Conservation (phyloP, 2,113 vertebrate genomes). For the Rhinoptilus africanus region DNA sequence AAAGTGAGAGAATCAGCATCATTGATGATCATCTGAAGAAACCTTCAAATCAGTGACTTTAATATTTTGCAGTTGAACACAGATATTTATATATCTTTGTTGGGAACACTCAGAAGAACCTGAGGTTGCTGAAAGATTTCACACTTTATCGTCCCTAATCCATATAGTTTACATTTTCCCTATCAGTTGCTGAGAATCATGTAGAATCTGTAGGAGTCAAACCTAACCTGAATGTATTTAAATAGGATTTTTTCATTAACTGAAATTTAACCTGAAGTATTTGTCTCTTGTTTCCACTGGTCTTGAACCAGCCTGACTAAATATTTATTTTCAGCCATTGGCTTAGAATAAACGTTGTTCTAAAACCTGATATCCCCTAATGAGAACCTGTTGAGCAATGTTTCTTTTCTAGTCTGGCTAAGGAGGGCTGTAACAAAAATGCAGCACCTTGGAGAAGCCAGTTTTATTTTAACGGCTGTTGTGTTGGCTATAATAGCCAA, state of each 20-base stretch:
- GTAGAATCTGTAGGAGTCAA: background rate
- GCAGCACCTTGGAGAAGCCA: background rate
- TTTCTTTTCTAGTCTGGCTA: background rate
- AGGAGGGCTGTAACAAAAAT: background rate
- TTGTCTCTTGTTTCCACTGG: background rate
- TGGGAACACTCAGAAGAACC: background rate
- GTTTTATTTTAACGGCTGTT: background rate
- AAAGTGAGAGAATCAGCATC: background rate
- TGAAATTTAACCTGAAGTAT: background rate
- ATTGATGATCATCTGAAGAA: background rate
- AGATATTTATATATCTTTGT: background rate
- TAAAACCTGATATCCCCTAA: background rate
- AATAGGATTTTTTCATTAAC: background rate
- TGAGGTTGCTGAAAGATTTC: background rate
- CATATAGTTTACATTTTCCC: background rate
- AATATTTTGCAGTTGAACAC: background rate
- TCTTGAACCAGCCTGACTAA: background rate
- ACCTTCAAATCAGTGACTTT: background rate
- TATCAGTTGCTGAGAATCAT: background rate
- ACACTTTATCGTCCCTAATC: background rate
- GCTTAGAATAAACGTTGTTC: background rate
- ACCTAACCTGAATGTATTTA: background rate
- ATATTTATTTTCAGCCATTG: background rate
- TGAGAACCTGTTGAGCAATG: background rate
- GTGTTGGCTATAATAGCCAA: background rate